Percentiles rank a stretch among this genome's conserved stretches.
These are phyloP conservation scores for Tuberolachnus salignus DNA, from an alignment of 2,888 invertebrate species.

Conservation along the genomic window DNA sequence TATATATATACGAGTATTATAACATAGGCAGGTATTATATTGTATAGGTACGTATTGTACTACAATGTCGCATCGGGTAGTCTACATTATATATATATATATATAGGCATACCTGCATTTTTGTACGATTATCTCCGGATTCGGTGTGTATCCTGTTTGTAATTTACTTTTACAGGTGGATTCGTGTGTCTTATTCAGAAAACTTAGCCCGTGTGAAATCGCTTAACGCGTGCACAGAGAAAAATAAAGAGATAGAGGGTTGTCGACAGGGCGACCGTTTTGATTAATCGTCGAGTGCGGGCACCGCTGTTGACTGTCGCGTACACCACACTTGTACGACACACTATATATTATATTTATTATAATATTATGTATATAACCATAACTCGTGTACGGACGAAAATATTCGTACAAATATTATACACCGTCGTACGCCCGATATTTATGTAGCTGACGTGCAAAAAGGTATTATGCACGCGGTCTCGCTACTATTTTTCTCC, in stretches of 20 bases:
- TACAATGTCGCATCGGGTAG: slow-evolving; percentile 42
- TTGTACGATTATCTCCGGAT: slow-evolving; percentile 48
- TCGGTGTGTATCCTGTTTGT: slow-evolving; percentile 47
- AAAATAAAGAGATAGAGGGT: slow-evolving; percentile 5
- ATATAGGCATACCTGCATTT: slow-evolving; percentile 17
- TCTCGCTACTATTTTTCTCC: no score
- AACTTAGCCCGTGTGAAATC: slow-evolving; percentile 42
- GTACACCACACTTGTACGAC: neutral
- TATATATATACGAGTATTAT: neutral
- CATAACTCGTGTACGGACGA: no score
- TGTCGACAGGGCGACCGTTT: slow-evolving; percentile 10
- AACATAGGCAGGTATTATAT: neutral
- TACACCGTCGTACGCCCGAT: no score
- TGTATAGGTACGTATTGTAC: neutral
- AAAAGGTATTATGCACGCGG: no score
- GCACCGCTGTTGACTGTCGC: neutral
- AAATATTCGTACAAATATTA: no score
- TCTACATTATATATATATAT: neutral
- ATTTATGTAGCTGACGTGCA: no score
- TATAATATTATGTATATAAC: neutral
- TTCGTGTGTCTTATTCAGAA: slow-evolving; percentile 33
- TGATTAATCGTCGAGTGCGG: slow-evolving; percentile 33
- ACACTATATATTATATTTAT: neutral
- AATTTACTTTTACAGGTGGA: slow-evolving; percentile 38
- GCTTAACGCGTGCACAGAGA: slow-evolving; percentile 3